Conservation (phyloP, 2,888 invertebrate species). For the Lasioglossum pauxillum region DNA sequence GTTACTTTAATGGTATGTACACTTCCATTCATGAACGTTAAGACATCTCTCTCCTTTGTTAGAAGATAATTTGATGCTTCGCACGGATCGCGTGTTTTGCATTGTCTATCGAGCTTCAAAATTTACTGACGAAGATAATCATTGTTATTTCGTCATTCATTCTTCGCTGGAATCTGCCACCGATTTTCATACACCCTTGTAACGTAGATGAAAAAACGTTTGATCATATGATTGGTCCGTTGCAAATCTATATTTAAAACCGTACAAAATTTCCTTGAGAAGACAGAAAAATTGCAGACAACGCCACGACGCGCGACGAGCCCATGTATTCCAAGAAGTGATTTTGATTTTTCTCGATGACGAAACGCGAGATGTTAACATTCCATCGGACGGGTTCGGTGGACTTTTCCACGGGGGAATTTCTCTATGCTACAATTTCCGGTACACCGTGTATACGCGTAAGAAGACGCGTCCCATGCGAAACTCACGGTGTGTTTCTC, state of each 20-base stretch:
- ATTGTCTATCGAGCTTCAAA: neutral
- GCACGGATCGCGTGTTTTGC: neutral
- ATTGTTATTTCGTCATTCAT: neutral
- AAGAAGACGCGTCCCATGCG: constrained; percentile 8
- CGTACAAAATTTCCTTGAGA: neutral
- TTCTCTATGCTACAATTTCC: neutral
- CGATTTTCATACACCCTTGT: neutral
- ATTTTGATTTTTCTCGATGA: neutral
- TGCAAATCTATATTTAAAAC: neutral
- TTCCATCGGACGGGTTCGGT: neutral
- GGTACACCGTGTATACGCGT: neutral
- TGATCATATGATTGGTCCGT: neutral
- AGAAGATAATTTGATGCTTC: neutral
- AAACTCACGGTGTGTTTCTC: constrained; percentile 30
- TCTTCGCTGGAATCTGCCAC: neutral
- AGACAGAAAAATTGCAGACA: neutral
- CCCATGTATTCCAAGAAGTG: neutral
- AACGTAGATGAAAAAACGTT: neutral
- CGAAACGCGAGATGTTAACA: neutral
- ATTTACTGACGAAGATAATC: neutral
- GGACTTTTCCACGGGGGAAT: neutral
- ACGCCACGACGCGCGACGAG: neutral
- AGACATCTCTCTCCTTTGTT: constrained; percentile 8
- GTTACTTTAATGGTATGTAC: constrained; percentile 1
- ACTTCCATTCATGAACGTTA: constrained; percentile 11